These are phyloP conservation scores for Sebastes schlegelii DNA, from an alignment of 2,113 vertebrate genomes.

Conservation along the genomic window DNA sequence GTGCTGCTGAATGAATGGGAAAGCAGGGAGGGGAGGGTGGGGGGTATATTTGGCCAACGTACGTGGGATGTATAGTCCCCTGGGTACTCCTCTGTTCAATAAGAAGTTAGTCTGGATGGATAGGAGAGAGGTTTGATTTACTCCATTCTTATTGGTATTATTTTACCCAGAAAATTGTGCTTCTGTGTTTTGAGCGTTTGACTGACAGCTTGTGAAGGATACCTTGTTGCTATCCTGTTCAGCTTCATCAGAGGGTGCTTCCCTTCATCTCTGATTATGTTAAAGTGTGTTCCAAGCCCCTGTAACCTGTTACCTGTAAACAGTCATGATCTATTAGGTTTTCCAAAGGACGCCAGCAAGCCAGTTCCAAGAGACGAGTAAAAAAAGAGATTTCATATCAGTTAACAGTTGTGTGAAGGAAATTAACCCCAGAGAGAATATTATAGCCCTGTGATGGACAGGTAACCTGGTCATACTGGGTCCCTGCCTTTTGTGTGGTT, in stretches of 20 bases:
- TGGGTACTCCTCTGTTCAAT: constrained; percentile 31
- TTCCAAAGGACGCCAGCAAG: too few species aligned
- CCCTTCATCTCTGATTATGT: constrained; percentile 22
- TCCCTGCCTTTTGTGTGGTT: too few species aligned
- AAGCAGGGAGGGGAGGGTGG: constrained; percentile 4
- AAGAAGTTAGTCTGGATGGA: constrained; percentile 22
- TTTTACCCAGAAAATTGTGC: constrained; percentile 25
- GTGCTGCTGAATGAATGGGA: constrained; percentile 72
- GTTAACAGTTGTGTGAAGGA: too few species aligned
- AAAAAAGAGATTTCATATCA: too few species aligned
- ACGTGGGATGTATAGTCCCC: constrained; percentile 24
- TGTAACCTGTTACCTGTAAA: too few species aligned
- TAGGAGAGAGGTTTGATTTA: constrained; percentile 25
- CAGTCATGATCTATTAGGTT: too few species aligned
- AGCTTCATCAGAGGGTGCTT: constrained; percentile 18
- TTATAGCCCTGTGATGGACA: too few species aligned
- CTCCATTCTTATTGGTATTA: constrained; percentile 24
- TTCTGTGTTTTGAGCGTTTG: not conserved
- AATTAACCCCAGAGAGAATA: too few species aligned
- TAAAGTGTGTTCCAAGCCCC: constrained; percentile 13
- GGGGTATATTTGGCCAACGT: constrained; percentile 21
- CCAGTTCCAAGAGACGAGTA: too few species aligned
- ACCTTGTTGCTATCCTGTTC: not conserved
- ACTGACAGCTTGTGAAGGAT: not conserved
- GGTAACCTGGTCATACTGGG: too few species aligned